These are phyloP conservation scores for Tragelaphus strepsiceros DNA, from an alignment of 2,113 vertebrate species.

Conservation along the genomic window DNA sequence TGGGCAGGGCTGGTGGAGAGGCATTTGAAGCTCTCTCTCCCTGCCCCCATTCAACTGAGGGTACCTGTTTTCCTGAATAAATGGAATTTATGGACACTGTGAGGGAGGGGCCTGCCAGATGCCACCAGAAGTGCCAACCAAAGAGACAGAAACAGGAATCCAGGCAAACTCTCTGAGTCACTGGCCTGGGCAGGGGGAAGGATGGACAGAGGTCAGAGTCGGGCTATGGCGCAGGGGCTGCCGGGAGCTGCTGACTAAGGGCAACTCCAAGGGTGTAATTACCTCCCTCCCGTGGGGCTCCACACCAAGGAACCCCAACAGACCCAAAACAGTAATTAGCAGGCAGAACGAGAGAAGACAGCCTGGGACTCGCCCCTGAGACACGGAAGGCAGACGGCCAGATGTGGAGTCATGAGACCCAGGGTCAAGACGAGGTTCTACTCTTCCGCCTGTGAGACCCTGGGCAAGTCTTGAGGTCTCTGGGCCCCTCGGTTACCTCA, in stretches of 20 bases:
- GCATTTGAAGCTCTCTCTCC: background rate
- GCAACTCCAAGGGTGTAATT: constrained; percentile 35
- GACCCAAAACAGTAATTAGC: constrained; percentile 48
- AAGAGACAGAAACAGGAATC: background rate
- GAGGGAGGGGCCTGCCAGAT: background rate
- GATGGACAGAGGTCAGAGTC: constrained; percentile 1
- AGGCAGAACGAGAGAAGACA: background rate
- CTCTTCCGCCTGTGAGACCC: background rate
- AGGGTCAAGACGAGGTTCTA: background rate
- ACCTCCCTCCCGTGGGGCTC: background rate
- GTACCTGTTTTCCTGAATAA: background rate
- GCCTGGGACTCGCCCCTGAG: background rate
- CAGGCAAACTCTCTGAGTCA: background rate
- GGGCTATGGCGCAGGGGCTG: background rate
- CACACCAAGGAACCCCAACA: constrained; percentile 15
- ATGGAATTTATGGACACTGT: background rate
- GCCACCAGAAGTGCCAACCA: background rate
- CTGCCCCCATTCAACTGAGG: background rate
- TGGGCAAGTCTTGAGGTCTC: background rate
- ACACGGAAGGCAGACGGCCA: background rate
- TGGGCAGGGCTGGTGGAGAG: background rate
- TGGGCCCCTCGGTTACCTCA: background rate
- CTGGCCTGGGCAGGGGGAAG: background rate
- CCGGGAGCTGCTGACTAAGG: constrained; percentile 6
- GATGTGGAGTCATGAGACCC: background rate